Base-by-base conservation (phyloP, 2,113 vertebrate species). In the Gopherus evgoodei region DNA sequence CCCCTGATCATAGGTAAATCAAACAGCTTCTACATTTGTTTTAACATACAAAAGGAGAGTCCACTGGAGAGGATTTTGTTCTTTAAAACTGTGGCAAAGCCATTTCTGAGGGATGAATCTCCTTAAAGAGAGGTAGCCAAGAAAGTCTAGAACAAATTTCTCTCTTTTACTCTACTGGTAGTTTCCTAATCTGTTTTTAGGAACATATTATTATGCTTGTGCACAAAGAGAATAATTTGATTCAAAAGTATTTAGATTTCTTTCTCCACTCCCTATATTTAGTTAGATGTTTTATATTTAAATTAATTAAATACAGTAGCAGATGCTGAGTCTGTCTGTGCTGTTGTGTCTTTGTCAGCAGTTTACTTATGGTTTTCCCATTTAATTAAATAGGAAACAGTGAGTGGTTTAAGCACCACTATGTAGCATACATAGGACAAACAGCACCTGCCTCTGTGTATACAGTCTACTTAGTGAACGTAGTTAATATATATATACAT, bases 1-100 rank as follows among this genome's bases (percentile, higher is more conserved):
- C 10, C 47, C 47, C 47, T 94, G 95, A 98, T 96, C 81, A 93
- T 96, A 97, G 96, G 93, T 95, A 96, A 98, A 97, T 97, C 97
- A 97, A 98, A 84, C 57, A 88, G 83, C n/a, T 95, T 91, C 75
- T 95, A 8, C 0, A 54, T 90, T 97, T 98, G 86, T 95, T 97
- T 97, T 96, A 86, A 94, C 91, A 96, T 84, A 95, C 91, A 95
- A 97, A 95, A 72, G 62, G 86, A 95, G 94, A 96, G 90, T 93
- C 21, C 95, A 93, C 90, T 69, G 93, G 97, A 84, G 93, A 98
- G n/a, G 25, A 87, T 69, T 96, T 94, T 87, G 86, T 91, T 96
- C 13, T 82, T 95, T 91, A 95, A 97, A 97, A 98, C 50, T 8
- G 82, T 91, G 78, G 38, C 84, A 93, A 94, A 96, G 31, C 19